Conservation (phyloP, 1,140 invertebrate genomes). For the Tetramorium parvispinum region DNA sequence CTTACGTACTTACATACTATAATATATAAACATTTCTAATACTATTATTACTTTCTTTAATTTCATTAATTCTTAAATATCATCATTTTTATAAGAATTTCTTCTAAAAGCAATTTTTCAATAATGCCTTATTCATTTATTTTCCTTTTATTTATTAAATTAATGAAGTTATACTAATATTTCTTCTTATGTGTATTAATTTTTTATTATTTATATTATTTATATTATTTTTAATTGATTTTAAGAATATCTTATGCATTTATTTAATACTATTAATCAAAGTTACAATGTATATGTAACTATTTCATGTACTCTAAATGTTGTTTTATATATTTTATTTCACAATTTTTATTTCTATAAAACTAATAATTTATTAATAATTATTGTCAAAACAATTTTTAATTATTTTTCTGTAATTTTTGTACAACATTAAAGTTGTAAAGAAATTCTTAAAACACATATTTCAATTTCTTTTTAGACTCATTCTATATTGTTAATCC, state of each 20-base stretch:
- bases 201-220: not conserved
- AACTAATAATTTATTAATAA: not conserved
- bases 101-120: not conserved
- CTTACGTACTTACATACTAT: too few relatives aligned
- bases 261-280: not conserved
- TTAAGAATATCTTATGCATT: not conserved
- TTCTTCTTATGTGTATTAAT: not conserved
- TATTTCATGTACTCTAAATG: not conserved
- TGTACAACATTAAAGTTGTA: not conserved
- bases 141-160: not conserved
- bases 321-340: too few relatives aligned
- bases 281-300: not conserved
- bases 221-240: not conserved
- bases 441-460: constrained; percentile 18
- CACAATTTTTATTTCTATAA: not conserved
- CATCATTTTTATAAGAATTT: not conserved
- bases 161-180: not conserved
- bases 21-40: not conserved
- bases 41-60: not conserved
- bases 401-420: not conserved
- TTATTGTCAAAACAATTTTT: not conserved
- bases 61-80: not conserved
- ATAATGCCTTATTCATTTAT: not conserved
- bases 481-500: not conserved
- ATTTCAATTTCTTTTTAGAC: not conserved